A percentile compares a stretch with the other conserved stretches of the same genome.
Conservation (phyloP, 2,888 invertebrate species). For the Sycophila texana region DNA sequence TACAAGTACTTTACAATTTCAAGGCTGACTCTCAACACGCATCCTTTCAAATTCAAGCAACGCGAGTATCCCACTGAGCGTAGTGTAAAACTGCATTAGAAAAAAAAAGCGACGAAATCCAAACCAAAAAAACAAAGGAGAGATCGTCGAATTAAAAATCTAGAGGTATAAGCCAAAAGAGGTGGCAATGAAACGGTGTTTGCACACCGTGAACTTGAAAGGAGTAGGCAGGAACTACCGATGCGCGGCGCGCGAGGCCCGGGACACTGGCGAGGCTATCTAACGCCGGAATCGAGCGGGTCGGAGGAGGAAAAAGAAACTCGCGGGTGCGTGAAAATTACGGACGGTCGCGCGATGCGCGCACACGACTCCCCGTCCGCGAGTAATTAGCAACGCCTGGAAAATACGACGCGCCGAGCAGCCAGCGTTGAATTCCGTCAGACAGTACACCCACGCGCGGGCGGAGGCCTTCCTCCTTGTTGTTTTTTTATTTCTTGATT, state of each 20-base stretch:
- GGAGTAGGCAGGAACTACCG: background rate
- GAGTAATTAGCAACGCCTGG: slow-evolving; percentile 25
- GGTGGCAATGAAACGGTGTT: slow-evolving; percentile 23
- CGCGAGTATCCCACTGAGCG: too few species aligned
- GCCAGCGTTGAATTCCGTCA: background rate
- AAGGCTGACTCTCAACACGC: too few species aligned
- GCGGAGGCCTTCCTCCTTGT: background rate
- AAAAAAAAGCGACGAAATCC: background rate
- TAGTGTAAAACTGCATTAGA: background rate
- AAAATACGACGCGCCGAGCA: slow-evolving; percentile 13
- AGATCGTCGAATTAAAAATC: slow-evolving; percentile 10
- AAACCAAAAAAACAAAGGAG: background rate
- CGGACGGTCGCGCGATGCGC: slow-evolving; percentile 6
- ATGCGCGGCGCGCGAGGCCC: background rate
- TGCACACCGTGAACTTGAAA: slow-evolving; percentile 22
- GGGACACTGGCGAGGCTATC: slow-evolving; percentile 6
- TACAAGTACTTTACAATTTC: too few species aligned
- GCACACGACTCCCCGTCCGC: background rate
- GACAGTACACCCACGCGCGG: background rate
- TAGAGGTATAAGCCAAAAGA: too few species aligned
- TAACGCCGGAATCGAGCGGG: background rate
- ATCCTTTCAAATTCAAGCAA: too few species aligned
- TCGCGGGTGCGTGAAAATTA: slow-evolving; percentile 35
- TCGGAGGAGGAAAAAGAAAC: slow-evolving; percentile 2
- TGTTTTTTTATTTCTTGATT: background rate